Evolutionary conservation across 2,113 vertebrate genomes (phyloP), one percentile per base, ranked within the genome.

Genomic region (Vulpes vulpes): DNA sequence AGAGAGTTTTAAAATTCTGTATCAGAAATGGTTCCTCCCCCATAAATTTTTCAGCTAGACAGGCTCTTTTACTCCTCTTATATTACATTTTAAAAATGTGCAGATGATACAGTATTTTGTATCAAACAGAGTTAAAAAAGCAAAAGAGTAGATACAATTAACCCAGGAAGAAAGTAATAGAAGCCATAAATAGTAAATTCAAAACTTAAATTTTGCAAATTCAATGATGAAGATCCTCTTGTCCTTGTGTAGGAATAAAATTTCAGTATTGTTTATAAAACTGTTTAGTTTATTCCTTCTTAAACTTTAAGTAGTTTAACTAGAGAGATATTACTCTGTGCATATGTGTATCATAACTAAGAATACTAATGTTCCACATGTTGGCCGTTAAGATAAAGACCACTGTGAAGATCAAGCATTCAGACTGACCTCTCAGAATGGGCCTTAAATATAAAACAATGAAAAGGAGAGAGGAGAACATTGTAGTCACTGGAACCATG

Each of bases 21-120:
- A 2, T 89, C 80, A 90, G 73, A 95, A 94, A 27, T 22, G 89
- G 5, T 86, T 64, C 14, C 49, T 90, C 8, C 43, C 1, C 59
- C n/a, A 79, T 86, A 69, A 92, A 51, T 53, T 90, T 25, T 78
- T 78, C 43, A 85, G 43, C 27, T 49, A 94, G 78, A 78, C 32
- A 87, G 22, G 89, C 82, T 76, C 25, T 96, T 87, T 81, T 96
- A 85, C 57, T 82, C 20, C 74, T 87, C 43, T 91, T 95, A 43
- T 95, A 84, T 64, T 23, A 80, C 30, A 82, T 94, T 62, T 38
- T 2, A 59, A 95, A 94, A 79, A 11, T 73, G 64, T 83, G 53
- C 89, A 82, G 5, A 83, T 20, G 94, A 76, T 35, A 67, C 9
- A 65, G 11, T 76, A 86, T 9, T 86, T 91, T 74, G 25, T 30